phyloP scores from a whole-genome alignment of 2,113 vertebrate genomes.

The Acrocephalus kingi region DNA sequence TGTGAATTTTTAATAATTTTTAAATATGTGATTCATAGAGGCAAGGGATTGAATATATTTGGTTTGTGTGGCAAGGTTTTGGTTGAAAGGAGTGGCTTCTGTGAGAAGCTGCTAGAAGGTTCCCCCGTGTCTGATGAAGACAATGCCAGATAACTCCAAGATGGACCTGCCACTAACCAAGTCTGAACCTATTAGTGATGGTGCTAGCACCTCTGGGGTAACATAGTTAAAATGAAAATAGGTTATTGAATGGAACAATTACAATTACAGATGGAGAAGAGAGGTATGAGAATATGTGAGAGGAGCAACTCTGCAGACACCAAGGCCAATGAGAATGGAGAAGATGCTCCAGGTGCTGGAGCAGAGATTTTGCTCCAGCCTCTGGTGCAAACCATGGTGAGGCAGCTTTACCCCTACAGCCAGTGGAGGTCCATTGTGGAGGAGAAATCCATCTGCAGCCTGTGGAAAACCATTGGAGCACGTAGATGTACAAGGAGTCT shows the following conservation, averaged over 20 bases:
- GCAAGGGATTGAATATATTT: too few relatives aligned
- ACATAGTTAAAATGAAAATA: not conserved
- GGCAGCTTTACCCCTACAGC: not conserved
- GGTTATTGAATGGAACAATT: not conserved
- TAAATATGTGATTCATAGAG: not conserved
- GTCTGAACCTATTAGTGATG: not conserved
- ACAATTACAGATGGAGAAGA: not conserved
- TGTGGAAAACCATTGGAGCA: not conserved
- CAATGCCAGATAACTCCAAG: not conserved
- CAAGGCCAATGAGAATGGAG: not conserved
- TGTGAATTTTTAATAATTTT: not conserved
- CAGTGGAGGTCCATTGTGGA: not conserved
- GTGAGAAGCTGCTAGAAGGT: not conserved
- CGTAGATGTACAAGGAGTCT: not conserved
- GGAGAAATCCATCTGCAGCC: not conserved
- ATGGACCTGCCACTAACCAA: not conserved
- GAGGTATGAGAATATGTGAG: not conserved
- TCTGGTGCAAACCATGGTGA: not conserved
- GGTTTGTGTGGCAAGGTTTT: not conserved
- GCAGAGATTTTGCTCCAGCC: not conserved
- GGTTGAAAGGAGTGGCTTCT: rapidly evolving
- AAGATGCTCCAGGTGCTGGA: not conserved
- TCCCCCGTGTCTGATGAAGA: not conserved
- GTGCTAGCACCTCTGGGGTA: not conserved
- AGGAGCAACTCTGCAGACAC: not conserved